These are phyloP conservation scores for Marmota flaviventris DNA, from an alignment of 2,113 vertebrate species.

Conservation along the genomic window DNA sequence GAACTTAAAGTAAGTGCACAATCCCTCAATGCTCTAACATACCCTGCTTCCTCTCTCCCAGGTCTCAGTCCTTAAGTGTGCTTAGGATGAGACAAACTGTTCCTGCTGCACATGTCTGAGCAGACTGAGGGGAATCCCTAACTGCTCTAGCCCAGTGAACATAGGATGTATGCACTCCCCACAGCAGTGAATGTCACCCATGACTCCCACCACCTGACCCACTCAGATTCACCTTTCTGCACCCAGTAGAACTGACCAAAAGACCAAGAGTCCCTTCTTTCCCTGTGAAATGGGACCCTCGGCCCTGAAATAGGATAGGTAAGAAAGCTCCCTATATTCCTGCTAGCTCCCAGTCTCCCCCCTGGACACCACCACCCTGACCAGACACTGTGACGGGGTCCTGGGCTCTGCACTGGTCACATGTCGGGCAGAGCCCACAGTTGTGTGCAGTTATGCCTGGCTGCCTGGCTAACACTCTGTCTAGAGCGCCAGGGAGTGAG, in stretches of 20 bases:
- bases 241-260: background rate
- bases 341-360: background rate
- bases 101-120: slow-evolving; percentile 42
- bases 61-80: slow-evolving; percentile 28
- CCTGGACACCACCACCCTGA: background rate
- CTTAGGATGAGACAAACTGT: background rate
- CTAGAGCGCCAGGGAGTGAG: slow-evolving; percentile 20
- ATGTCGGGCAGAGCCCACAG: background rate
- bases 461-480: background rate
- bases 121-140: slow-evolving; percentile 51
- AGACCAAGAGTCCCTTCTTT: background rate
- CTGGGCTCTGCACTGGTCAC: background rate
- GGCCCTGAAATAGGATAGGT: background rate
- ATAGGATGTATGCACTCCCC: background rate
- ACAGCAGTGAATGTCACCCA: background rate
- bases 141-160: background rate
- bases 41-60: background rate
- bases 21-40: background rate
- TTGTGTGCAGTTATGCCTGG: background rate
- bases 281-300: background rate
- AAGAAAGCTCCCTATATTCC: background rate
- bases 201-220: background rate
- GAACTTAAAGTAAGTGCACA: background rate
- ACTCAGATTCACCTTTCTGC: background rate
- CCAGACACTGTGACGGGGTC: slow-evolving; percentile 3